Evolutionary conservation across 2,797 vertebrate species (phyloP).

Genomic region (Kryptopterus vitreolus): DNA sequence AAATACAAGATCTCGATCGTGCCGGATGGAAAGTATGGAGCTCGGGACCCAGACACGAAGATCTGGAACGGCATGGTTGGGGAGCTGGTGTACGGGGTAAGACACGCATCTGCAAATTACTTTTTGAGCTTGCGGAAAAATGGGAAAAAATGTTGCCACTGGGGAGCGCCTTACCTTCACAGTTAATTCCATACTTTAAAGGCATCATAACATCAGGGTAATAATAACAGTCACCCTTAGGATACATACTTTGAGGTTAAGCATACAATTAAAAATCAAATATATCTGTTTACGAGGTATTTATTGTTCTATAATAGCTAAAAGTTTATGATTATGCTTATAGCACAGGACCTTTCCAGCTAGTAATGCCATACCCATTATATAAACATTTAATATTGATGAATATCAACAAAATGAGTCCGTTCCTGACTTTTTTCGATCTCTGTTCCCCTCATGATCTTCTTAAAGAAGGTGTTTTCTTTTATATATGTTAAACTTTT

Average conservation of each 20-base stretch:
- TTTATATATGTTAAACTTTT: neutral
- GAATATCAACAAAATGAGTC: neutral
- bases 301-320: neutral
- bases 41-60: slow-evolving; percentile 97
- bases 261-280: neutral
- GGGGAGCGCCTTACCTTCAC: neutral
- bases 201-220: too few species aligned
- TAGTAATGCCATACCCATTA: neutral
- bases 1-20: slow-evolving; percentile 99
- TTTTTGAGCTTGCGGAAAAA: neutral
- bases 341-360: neutral
- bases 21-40: slow-evolving; percentile 97
- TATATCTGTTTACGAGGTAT: neutral
- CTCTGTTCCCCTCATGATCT: neutral
- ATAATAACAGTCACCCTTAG: neutral
- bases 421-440: too few species aligned
- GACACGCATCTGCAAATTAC: neutral
- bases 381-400: neutral
- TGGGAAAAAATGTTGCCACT: neutral
- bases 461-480: too few species aligned
- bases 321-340: neutral
- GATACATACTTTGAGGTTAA: neutral
- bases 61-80: slow-evolving; percentile 99
- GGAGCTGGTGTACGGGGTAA: slow-evolving; percentile 99
- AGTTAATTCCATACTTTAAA: too few species aligned